Conservation (phyloP, 2,797 vertebrate species). For the Acanthis flammea region DNA sequence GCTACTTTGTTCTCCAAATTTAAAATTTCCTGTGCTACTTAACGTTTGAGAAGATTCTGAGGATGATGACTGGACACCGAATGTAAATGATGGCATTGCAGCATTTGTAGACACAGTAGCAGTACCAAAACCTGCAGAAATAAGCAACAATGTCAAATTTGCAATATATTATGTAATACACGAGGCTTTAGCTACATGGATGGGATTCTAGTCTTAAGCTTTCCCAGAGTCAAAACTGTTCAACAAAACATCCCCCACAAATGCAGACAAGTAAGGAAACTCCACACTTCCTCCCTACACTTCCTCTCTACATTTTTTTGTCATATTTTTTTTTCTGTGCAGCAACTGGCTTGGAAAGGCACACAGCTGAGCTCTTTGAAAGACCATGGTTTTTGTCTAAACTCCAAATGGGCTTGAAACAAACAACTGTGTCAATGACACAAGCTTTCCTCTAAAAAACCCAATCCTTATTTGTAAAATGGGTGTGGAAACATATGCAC, state of each 20-base stretch:
- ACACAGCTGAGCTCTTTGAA: background rate
- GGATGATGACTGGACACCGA: constrained; percentile 73
- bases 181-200: background rate
- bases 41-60: constrained; percentile 69
- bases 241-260: background rate
- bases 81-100: constrained; percentile 73
- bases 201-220: background rate
- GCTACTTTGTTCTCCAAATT: constrained; percentile 80
- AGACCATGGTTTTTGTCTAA: background rate
- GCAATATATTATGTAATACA: background rate
- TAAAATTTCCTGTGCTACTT: constrained; percentile 78
- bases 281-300: background rate
- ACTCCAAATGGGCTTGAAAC: background rate
- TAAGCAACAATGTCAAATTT: background rate
- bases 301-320: background rate
- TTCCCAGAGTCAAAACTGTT: background rate
- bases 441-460: background rate
- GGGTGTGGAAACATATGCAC: accelerated
- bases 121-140: constrained; percentile 74
- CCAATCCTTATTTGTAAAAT: background rate
- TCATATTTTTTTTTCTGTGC: background rate
- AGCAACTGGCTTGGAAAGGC: background rate
- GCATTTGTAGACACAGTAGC: constrained; percentile 62
- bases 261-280: background rate
- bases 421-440: background rate